These are phyloP conservation scores for Molossus alvarezi DNA, from an alignment of 2,797 vertebrate species.

Conservation along the genomic window DNA sequence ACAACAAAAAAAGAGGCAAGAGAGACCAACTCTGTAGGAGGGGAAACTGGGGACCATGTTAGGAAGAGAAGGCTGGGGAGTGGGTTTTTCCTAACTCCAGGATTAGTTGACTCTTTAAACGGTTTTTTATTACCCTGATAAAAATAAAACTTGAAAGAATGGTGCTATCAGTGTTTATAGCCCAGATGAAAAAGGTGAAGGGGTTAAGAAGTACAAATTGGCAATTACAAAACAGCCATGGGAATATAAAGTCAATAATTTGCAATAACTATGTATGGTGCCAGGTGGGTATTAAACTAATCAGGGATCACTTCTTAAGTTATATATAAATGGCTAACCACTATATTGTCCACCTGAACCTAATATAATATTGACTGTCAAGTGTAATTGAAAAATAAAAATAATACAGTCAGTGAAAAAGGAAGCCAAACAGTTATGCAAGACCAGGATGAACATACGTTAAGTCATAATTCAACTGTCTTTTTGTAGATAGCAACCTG, in stretches of 20 bases:
- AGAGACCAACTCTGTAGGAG: neutral
- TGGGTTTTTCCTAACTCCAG: constrained; percentile 12
- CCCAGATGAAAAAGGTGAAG: no score
- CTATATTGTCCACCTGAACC: neutral
- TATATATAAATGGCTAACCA: neutral
- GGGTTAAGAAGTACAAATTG: no score
- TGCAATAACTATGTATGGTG: no score
- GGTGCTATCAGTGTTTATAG: neutral
- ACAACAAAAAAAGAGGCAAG: neutral
- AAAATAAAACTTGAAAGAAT: constrained; percentile 36
- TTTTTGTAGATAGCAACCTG: neutral
- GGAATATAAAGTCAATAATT: no score
- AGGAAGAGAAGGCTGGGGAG: neutral
- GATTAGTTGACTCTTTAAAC: constrained; percentile 33
- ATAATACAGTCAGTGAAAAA: neutral
- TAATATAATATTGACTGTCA: no score
- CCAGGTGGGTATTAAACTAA: neutral
- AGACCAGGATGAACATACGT: neutral
- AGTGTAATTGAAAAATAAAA: neutral
- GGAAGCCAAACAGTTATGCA: neutral
- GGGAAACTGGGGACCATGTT: neutral
- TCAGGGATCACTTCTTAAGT: neutral
- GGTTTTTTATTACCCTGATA: neutral
- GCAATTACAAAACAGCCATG: no score
- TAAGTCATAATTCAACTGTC: neutral